A percentile compares a stretch with the other conserved stretches of the same genome.
Conservation (phyloP, 2,113 vertebrate species). For the Rhinichthys klamathensis region DNA sequence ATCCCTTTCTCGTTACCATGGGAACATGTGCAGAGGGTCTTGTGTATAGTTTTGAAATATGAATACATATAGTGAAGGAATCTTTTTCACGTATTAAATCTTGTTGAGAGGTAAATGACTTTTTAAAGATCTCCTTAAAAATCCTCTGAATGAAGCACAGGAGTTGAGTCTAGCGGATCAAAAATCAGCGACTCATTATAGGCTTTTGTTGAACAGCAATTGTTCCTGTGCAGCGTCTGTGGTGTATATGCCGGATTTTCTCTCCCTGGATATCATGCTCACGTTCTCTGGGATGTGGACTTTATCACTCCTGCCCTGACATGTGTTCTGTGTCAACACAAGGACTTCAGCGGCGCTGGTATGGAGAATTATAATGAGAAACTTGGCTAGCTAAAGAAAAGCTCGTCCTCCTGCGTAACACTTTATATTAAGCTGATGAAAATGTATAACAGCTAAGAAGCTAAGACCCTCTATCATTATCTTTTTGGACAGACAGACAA, state of each 20-base stretch:
- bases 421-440: neutral
- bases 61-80: neutral
- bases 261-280: conserved; percentile 65
- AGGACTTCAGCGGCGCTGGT: conserved; percentile 56
- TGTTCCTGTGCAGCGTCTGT: neutral
- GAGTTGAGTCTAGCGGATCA: neutral
- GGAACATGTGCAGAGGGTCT: conserved; percentile 29
- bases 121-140: neutral
- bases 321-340: conserved; percentile 68
- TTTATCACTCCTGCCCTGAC: conserved; percentile 71
- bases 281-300: conserved; percentile 54
- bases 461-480: neutral
- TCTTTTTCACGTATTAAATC: neutral
- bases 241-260: conserved; percentile 6
- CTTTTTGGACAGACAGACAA: neutral
- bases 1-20: conserved; percentile 50
- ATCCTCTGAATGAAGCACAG: neutral
- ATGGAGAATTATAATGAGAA: conserved; percentile 70
- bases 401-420: conserved; percentile 1
- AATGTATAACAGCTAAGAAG: neutral
- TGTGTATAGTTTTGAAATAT: conserved; percentile 29
- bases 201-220: neutral
- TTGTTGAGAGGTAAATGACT: neutral
- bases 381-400: conserved; percentile 63
- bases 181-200: neutral